phyloP scores from a whole-genome alignment of 2,797 vertebrate genomes.

The Lepilemur ruficaudatus region DNA sequence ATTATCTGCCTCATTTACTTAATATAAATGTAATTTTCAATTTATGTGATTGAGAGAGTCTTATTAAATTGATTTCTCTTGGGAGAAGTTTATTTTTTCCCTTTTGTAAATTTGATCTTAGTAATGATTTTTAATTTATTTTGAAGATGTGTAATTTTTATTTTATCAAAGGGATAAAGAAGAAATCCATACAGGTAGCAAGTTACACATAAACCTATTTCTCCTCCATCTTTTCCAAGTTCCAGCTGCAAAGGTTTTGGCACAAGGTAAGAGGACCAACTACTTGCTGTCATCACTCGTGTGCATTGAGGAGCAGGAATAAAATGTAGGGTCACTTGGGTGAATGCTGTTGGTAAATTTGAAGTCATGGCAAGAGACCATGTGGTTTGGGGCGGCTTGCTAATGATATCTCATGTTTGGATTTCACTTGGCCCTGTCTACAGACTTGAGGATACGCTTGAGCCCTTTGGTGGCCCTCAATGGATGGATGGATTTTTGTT shows the following conservation, averaged over 20 bases:
- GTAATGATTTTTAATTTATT: neutral
- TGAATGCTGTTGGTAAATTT: neutral
- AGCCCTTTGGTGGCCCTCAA: neutral
- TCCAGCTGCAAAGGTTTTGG: neutral
- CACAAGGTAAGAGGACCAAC: neutral
- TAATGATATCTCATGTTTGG: neutral
- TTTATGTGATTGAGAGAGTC: neutral
- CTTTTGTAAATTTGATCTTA: neutral
- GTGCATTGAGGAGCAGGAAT: neutral
- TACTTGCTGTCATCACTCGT: neutral
- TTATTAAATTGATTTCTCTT: constrained; percentile 33
- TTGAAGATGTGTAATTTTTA: neutral
- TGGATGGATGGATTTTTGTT: neutral
- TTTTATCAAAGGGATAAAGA: neutral
- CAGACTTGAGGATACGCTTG: neutral
- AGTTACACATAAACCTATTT: neutral
- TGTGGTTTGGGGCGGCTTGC: neutral
- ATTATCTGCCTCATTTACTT: constrained; percentile 37
- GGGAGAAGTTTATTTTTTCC: neutral
- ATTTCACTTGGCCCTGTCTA: neutral
- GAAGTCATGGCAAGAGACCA: neutral
- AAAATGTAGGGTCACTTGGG: neutral
- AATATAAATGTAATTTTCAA: neutral
- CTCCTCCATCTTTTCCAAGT: neutral
- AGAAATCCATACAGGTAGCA: neutral